A percentile compares a stretch with the other conserved stretches of the same genome.
These are phyloP conservation scores for Dinomys branickii DNA, from an alignment of 2,113 vertebrate genomes.

Conservation along the genomic window DNA sequence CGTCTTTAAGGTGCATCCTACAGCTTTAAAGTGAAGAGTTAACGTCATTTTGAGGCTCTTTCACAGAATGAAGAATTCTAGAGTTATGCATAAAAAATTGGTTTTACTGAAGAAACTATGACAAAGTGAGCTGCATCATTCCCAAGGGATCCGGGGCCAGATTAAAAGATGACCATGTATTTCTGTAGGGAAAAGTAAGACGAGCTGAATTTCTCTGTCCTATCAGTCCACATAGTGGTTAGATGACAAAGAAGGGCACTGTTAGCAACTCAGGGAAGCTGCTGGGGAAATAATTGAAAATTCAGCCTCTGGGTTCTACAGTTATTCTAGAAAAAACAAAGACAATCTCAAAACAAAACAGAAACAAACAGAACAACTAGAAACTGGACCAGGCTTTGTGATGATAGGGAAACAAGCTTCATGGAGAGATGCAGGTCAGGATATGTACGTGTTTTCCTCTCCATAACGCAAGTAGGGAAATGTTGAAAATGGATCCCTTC, in stretches of 20 bases:
- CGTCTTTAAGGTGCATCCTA: not conserved
- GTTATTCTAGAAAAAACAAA: constrained; percentile 38
- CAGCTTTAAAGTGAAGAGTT: not conserved
- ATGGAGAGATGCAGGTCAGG: not conserved
- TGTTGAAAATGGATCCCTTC: not conserved
- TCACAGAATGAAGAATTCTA: constrained; percentile 34
- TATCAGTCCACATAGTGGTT: not conserved
- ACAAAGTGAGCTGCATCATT: not conserved
- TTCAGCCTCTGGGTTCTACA: not conserved
- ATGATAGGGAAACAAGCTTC: not conserved
- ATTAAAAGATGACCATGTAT: constrained; percentile 36
- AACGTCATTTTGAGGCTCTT: not conserved
- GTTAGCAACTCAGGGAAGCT: constrained; percentile 53
- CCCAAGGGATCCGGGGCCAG: not conserved
- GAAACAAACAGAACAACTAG: not conserved
- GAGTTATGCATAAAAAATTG: not conserved
- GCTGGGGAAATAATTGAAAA: constrained; percentile 54
- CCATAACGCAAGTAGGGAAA: not conserved
- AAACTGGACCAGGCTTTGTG: not conserved
- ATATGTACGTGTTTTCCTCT: not conserved
- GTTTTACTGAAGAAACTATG: constrained; percentile 13
- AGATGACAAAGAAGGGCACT: constrained; percentile 19
- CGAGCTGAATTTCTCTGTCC: constrained; percentile 36
- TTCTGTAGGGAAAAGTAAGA: constrained; percentile 49
- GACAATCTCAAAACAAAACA: not conserved